A percentile compares a stretch with the other conserved stretches of the same genome.
Evolutionary conservation across 2,797 vertebrate genomes (phyloP).

Genomic region (Coregonus suidteri): DNA sequence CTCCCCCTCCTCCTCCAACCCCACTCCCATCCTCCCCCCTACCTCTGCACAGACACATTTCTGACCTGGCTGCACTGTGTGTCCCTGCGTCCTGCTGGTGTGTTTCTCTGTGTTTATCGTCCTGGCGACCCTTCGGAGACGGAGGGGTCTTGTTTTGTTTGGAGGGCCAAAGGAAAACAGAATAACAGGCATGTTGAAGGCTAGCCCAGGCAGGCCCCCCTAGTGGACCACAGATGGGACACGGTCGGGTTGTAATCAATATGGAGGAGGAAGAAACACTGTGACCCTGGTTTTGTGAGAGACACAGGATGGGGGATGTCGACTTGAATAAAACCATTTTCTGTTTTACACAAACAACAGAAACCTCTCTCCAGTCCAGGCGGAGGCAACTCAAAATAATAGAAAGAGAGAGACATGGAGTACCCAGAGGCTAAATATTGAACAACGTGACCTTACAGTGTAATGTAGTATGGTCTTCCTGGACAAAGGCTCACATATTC

Average conservation of each 20-base stretch:
- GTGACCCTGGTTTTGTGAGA: slow-evolving; percentile 14
- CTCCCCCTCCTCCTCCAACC: slow-evolving; percentile 36
- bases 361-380: not conserved
- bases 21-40: not conserved
- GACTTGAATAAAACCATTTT: too few relatives aligned
- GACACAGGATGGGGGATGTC: slow-evolving; percentile 8
- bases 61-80: slow-evolving; percentile 63
- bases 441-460: slow-evolving; percentile 32
- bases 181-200: slow-evolving; percentile 15
- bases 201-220: slow-evolving; percentile 45
- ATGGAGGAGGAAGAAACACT: slow-evolving; percentile 14
- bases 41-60: slow-evolving; percentile 11
- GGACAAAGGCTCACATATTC: slow-evolving; percentile 50
- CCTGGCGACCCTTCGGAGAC: slow-evolving; percentile 51
- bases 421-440: slow-evolving; percentile 8
- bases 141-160: slow-evolving; percentile 71
- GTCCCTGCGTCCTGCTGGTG: slow-evolving; percentile 39
- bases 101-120: slow-evolving; percentile 68
- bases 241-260: slow-evolving; percentile 31
- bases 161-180: slow-evolving; percentile 70
- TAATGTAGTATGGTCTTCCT: not conserved
- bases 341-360: not conserved
- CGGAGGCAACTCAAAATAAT: not conserved
- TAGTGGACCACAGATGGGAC: slow-evolving; percentile 66
- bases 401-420: not conserved